These are phyloP conservation scores for Ectemnius lituratus DNA, from an alignment of 2,888 invertebrate species.

Conservation along the genomic window DNA sequence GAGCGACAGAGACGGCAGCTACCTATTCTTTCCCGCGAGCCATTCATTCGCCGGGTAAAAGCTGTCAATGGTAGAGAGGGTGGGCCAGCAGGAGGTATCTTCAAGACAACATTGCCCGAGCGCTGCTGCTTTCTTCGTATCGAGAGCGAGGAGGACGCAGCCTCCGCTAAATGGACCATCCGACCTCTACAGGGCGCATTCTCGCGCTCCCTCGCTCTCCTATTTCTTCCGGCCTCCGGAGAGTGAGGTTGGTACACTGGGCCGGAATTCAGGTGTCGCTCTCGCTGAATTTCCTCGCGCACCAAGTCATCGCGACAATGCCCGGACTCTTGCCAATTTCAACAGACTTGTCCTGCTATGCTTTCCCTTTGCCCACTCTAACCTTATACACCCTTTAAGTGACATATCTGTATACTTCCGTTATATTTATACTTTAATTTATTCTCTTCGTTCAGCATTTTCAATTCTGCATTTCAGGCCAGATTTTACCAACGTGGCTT, in stretches of 20 bases:
- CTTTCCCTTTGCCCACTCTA: neutral
- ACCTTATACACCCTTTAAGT: neutral
- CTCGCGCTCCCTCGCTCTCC: slow-evolving; percentile 11
- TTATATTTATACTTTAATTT: neutral
- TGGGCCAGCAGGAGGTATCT: slow-evolving; percentile 28
- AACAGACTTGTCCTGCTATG: slow-evolving; percentile 21
- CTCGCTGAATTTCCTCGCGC: slow-evolving; percentile 38
- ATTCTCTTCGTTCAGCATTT: no score
- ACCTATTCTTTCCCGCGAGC: neutral
- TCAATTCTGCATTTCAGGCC: no score
- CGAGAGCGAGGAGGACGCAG: slow-evolving; percentile 14
- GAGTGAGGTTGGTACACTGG: neutral
- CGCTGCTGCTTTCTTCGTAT: slow-evolving; percentile 32
- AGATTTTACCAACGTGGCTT: no score
- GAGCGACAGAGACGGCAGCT: slow-evolving; percentile 11
- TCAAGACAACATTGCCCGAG: slow-evolving; percentile 42
- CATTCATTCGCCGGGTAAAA: slow-evolving; percentile 55
- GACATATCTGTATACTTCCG: neutral
- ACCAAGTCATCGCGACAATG: slow-evolving; percentile 37
- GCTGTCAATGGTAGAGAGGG: slow-evolving; percentile 57
- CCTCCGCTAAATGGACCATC: slow-evolving; percentile 44
- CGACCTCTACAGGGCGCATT: slow-evolving; percentile 24
- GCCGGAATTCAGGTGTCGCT: slow-evolving; percentile 32
- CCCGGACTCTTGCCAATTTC: slow-evolving; percentile 33
- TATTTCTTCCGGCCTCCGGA: no score